Evolutionary conservation across 2,113 vertebrate genomes (phyloP), one percentile per base, ranked within the genome.

Genomic region (Antennarius striatus): DNA sequence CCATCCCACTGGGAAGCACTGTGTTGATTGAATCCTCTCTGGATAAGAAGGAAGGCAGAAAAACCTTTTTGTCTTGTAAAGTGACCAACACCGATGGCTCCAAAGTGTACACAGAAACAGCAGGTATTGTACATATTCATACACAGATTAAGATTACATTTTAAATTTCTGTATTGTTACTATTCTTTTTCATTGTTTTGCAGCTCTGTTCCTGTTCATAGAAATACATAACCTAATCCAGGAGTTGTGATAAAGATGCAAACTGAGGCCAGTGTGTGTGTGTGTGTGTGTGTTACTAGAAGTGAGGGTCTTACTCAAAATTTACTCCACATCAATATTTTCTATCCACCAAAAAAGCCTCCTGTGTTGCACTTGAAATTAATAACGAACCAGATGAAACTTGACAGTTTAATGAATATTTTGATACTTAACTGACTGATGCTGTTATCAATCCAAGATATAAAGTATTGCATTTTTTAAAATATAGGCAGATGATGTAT

Each of bases 131-230:
- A 40, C 15, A 3, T 52, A 54, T 60, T 43, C 30, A 40, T 28
- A 47, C 51, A 40, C 58, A 22, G 2, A 22, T 22, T 2, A 22
- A 22, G 22, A 22, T 22, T 22, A 22, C 22, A 1, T 22, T 22
- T 22, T 22, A 1, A 22, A 22, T 22, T 3, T 17, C 15, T 49
- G 3, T 49, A 14, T 16, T 11, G 49, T 10, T 28, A 10, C 40
- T 49, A 28, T 53, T 66, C 50, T 72, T 10, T 61, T 43, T 71
- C 36, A 5, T 57, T 6, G 7, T 16, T 50, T 15, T 16, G 63
- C 80, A 93, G 93, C 57, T 6, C 74, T 93, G 56, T 93, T 93
- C 73, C 28, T 93, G 67, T 82, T 90, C 2, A 47, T 93, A 56
- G 78, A n/a, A 39, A 10, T 90, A 46, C 66, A 85, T 54, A 47